phyloP scores from a whole-genome alignment of 2,797 vertebrate genomes.

The Nannoperca obscura region DNA sequence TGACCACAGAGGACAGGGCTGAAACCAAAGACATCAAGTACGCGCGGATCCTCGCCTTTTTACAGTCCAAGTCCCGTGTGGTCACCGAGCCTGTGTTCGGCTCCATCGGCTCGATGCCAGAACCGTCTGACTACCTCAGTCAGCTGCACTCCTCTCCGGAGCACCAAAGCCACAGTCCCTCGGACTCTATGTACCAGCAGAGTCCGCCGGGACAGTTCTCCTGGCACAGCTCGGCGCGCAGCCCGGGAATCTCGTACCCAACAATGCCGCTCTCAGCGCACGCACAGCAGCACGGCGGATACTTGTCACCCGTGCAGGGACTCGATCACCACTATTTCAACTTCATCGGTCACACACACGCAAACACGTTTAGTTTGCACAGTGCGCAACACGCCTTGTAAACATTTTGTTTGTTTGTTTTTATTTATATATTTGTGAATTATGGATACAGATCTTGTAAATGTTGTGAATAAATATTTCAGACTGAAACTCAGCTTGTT shows the following conservation, averaged over 20 bases:
- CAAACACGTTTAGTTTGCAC: slow-evolving; percentile 91
- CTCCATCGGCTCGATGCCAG: slow-evolving; percentile 84
- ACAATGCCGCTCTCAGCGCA: slow-evolving; percentile 85
- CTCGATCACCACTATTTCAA: slow-evolving; percentile 95
- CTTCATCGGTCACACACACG: slow-evolving; percentile 92
- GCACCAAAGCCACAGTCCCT: slow-evolving; percentile 86
- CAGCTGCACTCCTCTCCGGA: slow-evolving; percentile 90
- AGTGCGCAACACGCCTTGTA: slow-evolving; percentile 89
- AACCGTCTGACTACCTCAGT: slow-evolving; percentile 89
- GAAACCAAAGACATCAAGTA: slow-evolving; percentile 99
- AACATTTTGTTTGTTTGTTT: slow-evolving; percentile 50
- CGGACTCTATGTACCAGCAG: slow-evolving; percentile 88
- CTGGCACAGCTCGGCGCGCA: slow-evolving; percentile 90
- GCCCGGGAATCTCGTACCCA: slow-evolving; percentile 88
- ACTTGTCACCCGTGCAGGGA: slow-evolving; percentile 91
- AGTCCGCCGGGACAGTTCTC: slow-evolving; percentile 88
- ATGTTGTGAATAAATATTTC: slow-evolving; percentile 81
- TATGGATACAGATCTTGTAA: slow-evolving; percentile 61
- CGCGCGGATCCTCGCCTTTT: slow-evolving; percentile 95
- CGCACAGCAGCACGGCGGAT: slow-evolving; percentile 89
- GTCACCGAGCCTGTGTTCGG: slow-evolving; percentile 91
- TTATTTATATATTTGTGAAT: slow-evolving; percentile 74
- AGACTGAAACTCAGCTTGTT: slow-evolving; percentile 27
- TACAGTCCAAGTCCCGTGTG: slow-evolving; percentile 94
- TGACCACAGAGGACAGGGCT: slow-evolving; percentile 96